Conservation (phyloP, 2,797 vertebrate genomes). For the Triplophysa yarkandensis region DNA sequence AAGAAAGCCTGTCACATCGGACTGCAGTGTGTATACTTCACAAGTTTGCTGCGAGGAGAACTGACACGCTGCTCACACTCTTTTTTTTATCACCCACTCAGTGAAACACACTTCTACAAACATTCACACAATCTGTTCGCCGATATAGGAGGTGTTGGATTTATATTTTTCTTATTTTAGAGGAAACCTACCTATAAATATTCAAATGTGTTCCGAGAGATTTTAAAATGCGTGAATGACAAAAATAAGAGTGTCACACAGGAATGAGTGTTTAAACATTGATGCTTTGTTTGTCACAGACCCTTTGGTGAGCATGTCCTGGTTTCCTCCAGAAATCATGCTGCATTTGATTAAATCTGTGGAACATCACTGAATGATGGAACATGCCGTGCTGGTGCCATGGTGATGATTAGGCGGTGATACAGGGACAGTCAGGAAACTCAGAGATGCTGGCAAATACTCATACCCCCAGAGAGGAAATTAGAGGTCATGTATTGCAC, state of each 20-base stretch:
- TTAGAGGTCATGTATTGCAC: constrained; percentile 28
- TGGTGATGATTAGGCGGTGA: constrained; percentile 35
- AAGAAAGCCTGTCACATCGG: constrained; percentile 32
- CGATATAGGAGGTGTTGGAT: constrained; percentile 20
- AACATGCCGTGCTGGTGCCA: constrained; percentile 18
- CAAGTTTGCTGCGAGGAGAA: constrained; percentile 15
- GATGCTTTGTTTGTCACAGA: not conserved
- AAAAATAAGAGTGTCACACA: not conserved
- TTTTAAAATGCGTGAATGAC: not conserved
- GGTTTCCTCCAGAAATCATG: constrained; percentile 6
- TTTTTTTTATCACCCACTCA: constrained; percentile 46
- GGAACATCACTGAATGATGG: not conserved
- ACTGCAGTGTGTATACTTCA: constrained; percentile 23
- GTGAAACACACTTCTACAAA: constrained; percentile 28
- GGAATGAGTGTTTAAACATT: not conserved
- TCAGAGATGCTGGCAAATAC: constrained; percentile 13
- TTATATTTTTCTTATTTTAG: not conserved
- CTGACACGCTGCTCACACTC: constrained; percentile 31
- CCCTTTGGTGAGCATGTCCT: not conserved
- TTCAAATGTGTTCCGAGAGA: not conserved
- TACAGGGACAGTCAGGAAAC: constrained; percentile 9
- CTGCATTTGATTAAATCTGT: constrained; percentile 22
- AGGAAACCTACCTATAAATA: not conserved
- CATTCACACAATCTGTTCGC: constrained; percentile 9
- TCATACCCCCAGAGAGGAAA: constrained; percentile 29